These are phyloP conservation scores for Crambe crambe DNA, from an alignment of 37 sponge, comb jelly and placozoan species.

Conservation along the genomic window DNA sequence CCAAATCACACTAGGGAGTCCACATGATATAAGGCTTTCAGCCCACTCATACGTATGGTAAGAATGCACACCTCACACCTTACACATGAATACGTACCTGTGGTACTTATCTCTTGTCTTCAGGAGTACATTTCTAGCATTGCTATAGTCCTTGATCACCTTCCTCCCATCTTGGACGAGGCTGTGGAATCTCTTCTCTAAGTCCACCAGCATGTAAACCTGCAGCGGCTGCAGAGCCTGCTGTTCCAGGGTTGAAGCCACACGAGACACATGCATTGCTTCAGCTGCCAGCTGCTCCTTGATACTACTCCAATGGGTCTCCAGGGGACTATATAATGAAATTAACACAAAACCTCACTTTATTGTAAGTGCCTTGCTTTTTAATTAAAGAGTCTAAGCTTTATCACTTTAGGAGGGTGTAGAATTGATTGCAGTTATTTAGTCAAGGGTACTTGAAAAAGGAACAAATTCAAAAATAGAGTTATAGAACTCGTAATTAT, in stretches of 20 bases:
- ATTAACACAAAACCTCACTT: no score
- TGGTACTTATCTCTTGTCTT: slow-evolving; percentile 42
- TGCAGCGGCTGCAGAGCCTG: slow-evolving; percentile 54
- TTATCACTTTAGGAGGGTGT: no score
- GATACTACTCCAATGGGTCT: slow-evolving; percentile 17
- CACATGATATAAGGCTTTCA: no score
- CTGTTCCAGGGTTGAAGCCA: slow-evolving; percentile 34
- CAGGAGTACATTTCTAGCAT: background rate
- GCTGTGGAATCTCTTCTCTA: slow-evolving; percentile 48
- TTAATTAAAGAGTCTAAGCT: no score
- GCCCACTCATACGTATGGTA: no score
- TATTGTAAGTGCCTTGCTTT: no score
- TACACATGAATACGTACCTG: slow-evolving; percentile 9
- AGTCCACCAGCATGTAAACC: slow-evolving; percentile 35
- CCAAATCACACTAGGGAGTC: no score
- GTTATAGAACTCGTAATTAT: no score
- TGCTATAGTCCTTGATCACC: slow-evolving; percentile 20
- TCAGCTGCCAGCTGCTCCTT: slow-evolving; percentile 33
- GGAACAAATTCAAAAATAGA: no score
- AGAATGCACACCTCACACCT: no score
- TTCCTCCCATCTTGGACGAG: slow-evolving; percentile 23
- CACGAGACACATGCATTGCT: slow-evolving; percentile 25
- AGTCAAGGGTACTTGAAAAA: no score
- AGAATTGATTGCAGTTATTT: no score
- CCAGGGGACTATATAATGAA: slow-evolving; percentile 18